These are phyloP conservation scores for Heliconius erato DNA, from an alignment of 2,888 invertebrate species.

Conservation along the genomic window DNA sequence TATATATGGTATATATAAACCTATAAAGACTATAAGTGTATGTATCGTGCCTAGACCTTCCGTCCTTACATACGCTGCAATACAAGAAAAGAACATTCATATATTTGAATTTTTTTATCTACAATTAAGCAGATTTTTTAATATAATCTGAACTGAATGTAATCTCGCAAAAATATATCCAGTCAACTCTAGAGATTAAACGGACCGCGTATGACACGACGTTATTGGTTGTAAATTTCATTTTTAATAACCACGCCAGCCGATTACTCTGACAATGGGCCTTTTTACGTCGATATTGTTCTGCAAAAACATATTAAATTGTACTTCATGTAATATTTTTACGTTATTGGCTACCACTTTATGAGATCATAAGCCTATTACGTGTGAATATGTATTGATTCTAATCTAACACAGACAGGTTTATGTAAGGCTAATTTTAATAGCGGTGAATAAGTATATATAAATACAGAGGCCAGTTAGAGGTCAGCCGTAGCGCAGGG, in stretches of 20 bases:
- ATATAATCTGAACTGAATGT: slow-evolving; percentile 38
- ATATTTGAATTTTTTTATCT: not conserved
- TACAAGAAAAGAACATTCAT: not conserved
- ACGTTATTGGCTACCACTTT: not conserved
- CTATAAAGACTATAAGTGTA: too few species aligned
- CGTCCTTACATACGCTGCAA: too few species aligned
- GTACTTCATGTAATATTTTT: not conserved
- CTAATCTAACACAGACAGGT: not conserved
- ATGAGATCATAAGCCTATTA: not conserved
- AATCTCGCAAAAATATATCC: slow-evolving; percentile 37
- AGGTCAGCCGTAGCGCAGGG: too few species aligned
- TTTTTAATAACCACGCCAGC: slow-evolving; percentile 52
- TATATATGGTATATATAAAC: too few species aligned
- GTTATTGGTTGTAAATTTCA: slow-evolving; percentile 55
- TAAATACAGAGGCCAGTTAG: too few species aligned
- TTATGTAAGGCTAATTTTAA: not conserved
- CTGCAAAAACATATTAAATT: slow-evolving; percentile 30
- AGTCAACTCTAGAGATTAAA: slow-evolving; percentile 41
- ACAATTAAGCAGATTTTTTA: not conserved
- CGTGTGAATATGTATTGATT: not conserved
- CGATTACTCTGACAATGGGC: slow-evolving; percentile 42
- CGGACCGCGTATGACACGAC: slow-evolving; percentile 46
- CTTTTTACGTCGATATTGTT: slow-evolving; percentile 35
- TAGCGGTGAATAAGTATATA: not conserved
- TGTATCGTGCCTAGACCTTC: too few species aligned